A percentile compares a stretch with the other conserved stretches of the same genome.
phyloP scores from a whole-genome alignment of 1,140 invertebrate species.

The Phortica variegata region DNA sequence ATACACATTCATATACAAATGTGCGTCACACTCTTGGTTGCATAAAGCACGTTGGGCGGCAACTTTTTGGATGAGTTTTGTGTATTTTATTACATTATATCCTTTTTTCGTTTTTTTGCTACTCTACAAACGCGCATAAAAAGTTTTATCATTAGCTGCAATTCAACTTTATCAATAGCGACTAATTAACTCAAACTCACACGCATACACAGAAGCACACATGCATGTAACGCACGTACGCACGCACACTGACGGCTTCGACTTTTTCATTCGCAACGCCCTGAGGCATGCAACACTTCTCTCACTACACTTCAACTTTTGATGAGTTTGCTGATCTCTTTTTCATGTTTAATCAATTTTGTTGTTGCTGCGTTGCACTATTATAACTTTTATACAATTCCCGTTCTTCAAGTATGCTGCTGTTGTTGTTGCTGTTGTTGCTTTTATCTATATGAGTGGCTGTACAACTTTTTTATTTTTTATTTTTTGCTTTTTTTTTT shows the following conservation, averaged over 20 bases:
- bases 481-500: too few relatives aligned
- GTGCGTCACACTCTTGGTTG: background rate
- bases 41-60: conserved; percentile 8
- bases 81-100: too few relatives aligned
- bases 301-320: conserved; percentile 11
- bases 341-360: conserved; percentile 32
- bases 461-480: too few relatives aligned
- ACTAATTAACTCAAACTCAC: conserved; percentile 37
- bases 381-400: too few relatives aligned
- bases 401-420: too few relatives aligned
- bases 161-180: conserved; percentile 44
- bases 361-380: conserved; percentile 4
- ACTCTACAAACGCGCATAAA: conserved; percentile 1
- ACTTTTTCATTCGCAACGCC: background rate
- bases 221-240: conserved; percentile 7
- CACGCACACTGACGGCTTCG: too few relatives aligned
- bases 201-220: background rate
- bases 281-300: conserved; percentile 5
- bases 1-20: conserved; percentile 5
- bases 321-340: conserved; percentile 32
- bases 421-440: too few relatives aligned
- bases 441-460: too few relatives aligned
- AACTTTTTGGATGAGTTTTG: conserved; percentile 14
- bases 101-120: too few relatives aligned
- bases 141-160: conserved; percentile 30